Base-by-base conservation (phyloP, 2,888 invertebrate species). In the Kuschelorhynchus macadamiae region DNA sequence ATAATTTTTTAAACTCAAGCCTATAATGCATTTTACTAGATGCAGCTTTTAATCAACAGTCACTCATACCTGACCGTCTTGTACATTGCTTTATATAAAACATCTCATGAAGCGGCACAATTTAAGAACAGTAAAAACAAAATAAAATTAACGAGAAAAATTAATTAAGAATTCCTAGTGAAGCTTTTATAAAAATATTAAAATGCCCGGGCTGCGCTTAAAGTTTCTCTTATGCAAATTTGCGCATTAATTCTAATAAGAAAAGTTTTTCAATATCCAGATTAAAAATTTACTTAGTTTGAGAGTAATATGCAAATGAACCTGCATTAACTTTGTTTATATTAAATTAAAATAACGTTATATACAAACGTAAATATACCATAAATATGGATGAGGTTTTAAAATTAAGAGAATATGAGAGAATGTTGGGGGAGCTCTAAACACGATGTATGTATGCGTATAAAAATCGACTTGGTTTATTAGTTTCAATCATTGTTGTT, bases 141-240 rank as follows among this genome's bases (percentile, higher is more conserved):
- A 36, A 36, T 11, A 36, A 7, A 36, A 36, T 36, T 36, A 3
- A 11, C 2, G 36, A 36, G 4, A 36, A 36, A 36, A 7, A 36
- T 36, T 36, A 36, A 36, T 36, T 36, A 36, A 36, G 36, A 36
- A 36, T 36, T 36, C 36, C 36, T 36, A 36, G 9, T 4, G 36
- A 47, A 47, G 46, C 47, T 59, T 47, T 59, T 25, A 18, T 47
- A 14, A 47, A 18, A 60, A 49, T 60, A 49, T 25, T 42, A 50
- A 50, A 30, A 12, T 50, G 12, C 17, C 55, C 21, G 78, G 79
- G 67, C 67, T 57, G 67, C 63, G 66, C 71, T 70, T 14, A 39
- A 65, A 16, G 20, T 57, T 49, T 4, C 16, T 47, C 42, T 57
- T 30, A 56, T 57, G 32, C 17, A 56, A 62, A 53, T 52, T 39